These are phyloP conservation scores for Ariopsis seemanni DNA, from an alignment of 2,113 vertebrate species.

Conservation along the genomic window DNA sequence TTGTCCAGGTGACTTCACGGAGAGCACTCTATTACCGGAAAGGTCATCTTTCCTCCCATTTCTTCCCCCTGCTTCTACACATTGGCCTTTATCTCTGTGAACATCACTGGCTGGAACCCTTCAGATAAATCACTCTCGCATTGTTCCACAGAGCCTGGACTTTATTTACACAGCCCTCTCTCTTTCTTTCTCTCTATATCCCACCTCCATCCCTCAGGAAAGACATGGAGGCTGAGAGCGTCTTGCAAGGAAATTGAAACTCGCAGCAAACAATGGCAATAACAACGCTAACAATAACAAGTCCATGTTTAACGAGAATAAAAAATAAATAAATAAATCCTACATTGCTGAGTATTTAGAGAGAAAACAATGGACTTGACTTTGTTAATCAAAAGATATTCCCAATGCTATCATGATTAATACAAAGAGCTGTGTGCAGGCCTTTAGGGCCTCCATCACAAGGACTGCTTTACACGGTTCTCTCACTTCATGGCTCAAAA, in stretches of 20 bases:
- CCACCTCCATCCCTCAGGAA: slow-evolving; percentile 47
- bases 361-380: slow-evolving; percentile 30
- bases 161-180: slow-evolving; percentile 57
- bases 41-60: slow-evolving; percentile 27
- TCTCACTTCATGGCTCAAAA: background rate
- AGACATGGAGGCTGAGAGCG: slow-evolving; percentile 24
- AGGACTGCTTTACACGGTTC: background rate
- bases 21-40: slow-evolving; percentile 26
- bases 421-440: slow-evolving; percentile 20
- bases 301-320: slow-evolving; percentile 38
- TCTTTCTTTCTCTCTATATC: slow-evolving; percentile 31
- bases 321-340: slow-evolving; percentile 28
- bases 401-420: slow-evolving; percentile 27
- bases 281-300: slow-evolving; percentile 47
- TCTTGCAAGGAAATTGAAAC: slow-evolving; percentile 53
- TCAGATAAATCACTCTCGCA: slow-evolving; percentile 44
- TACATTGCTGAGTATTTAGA: slow-evolving; percentile 33
- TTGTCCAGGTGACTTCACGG: slow-evolving; percentile 20
- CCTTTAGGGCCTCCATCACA: background rate
- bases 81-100: slow-evolving; percentile 32
- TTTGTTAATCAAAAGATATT: slow-evolving; percentile 26
- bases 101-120: slow-evolving; percentile 29
- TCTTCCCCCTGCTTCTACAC: background rate
- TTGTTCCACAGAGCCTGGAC: slow-evolving; percentile 37
- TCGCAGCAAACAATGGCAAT: slow-evolving; percentile 54